phyloP scores from a whole-genome alignment of 2,113 vertebrate genomes.

The Scytalopus superciliaris region DNA sequence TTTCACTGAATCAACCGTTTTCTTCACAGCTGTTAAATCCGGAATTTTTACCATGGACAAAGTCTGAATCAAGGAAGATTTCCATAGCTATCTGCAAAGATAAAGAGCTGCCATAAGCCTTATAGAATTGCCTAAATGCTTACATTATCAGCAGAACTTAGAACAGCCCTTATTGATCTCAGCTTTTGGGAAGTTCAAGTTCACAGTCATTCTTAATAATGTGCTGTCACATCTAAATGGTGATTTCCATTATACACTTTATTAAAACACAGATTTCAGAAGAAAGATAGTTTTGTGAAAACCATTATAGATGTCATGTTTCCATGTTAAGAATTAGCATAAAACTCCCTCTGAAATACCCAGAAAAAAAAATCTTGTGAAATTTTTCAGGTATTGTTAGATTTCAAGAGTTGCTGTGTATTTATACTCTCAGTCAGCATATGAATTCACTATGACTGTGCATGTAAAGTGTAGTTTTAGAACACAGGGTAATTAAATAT shows the following conservation, averaged over 20 bases:
- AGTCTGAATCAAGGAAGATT: neutral
- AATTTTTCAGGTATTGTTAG: neutral
- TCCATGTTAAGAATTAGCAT: neutral
- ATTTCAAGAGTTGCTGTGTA: neutral
- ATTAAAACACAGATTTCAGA: neutral
- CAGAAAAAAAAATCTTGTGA: neutral
- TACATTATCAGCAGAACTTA: neutral
- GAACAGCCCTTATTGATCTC: neutral
- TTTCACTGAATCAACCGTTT: neutral
- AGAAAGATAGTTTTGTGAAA: neutral
- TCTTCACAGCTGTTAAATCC: neutral
- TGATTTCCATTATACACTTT: neutral
- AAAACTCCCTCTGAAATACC: neutral
- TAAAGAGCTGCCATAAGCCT: neutral
- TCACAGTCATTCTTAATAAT: neutral
- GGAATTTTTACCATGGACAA: neutral
- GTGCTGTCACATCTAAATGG: neutral
- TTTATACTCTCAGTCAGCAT: neutral
- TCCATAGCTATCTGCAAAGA: neutral
- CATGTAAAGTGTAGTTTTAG: neutral
- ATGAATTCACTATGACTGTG: neutral
- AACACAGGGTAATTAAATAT: neutral
- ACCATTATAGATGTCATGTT: accelerated
- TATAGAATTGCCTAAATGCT: neutral
- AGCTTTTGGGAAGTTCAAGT: neutral